phyloP scores from a whole-genome alignment of 1,140 invertebrate genomes.

The Saccostrea glomerata region DNA sequence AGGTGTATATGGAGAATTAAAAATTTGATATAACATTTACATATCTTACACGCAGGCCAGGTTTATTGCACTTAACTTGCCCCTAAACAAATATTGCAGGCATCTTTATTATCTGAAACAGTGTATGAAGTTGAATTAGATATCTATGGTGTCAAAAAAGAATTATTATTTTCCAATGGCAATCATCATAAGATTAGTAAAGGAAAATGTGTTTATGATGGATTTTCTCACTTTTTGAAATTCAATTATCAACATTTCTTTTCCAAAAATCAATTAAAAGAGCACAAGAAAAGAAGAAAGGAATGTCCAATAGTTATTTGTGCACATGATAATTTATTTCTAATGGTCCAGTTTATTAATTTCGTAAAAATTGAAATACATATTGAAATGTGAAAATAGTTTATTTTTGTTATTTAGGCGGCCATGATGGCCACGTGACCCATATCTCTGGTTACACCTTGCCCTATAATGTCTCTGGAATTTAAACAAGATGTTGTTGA shows the following conservation, averaged over 20 bases:
- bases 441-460: conserved; percentile 2
- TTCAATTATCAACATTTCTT: not conserved
- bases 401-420: conserved; percentile 29
- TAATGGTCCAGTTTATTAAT: not conserved
- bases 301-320: not conserved
- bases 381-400: conserved; percentile 13
- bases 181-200: not conserved
- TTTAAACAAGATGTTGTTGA: conserved; percentile 26
- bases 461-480: not conserved
- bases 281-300: not conserved
- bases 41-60: not conserved
- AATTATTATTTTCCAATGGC: not conserved
- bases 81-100: conserved; percentile 9
- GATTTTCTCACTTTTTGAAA: conserved; percentile 15
- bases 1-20: conserved; percentile 40
- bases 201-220: not conserved
- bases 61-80: conserved; percentile 23
- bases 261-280: not conserved
- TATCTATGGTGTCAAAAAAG: not conserved
- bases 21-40: conserved; percentile 42
- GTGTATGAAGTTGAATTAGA: not conserved
- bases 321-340: not conserved
- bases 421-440: conserved; percentile 20
- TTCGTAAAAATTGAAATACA: conserved; percentile 23
- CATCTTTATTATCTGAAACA: not conserved